Base-by-base conservation (phyloP, 2,888 invertebrate species). In the Standfussiana lucernea region DNA sequence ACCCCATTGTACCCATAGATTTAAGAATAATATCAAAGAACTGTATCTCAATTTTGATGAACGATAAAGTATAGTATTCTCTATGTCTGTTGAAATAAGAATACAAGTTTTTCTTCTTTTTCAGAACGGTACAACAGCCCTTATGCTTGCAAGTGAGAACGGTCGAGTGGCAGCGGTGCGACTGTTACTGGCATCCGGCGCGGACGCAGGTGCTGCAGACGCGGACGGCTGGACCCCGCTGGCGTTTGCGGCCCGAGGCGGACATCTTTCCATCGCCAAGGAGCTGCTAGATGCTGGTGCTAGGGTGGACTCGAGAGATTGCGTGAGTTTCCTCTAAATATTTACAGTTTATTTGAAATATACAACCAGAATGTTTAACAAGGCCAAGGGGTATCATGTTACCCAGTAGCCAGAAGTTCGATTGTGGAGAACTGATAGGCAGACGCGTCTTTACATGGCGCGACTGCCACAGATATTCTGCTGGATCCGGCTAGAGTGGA, bases 141-240 rank as follows among this genome's bases (percentile, higher is more conserved):
- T 99, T 92, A 99, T 99, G 97, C 97, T 98, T 91, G 99, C 99
- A 67, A 98, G 99, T 79, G 97, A 98, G 91, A 98, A 98, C 90
- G 99, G 99, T 47, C 98, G 98, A 90, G 96, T 97, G 75, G 97
- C 98, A 65, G 98, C 99, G 94, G 99, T 98, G 70, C 97, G 98
- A 72, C 97, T 98, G 91, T 97, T 99, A 82, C 97, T 99, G 86
- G 97, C 98, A 75, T 98, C 99, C 93, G 99, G 99, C 79, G 99
- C 99, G 50, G 99, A 99, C 96, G 98, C 99, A 32, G 98, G 99
- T 94, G 98, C 98, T 24, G 98, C 98, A 90, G 99, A 99, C 95
- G 97, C 98, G 90, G 99, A 99, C 93, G 98, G 98, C 89, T 99
- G 99, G 99, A 98, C 99, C 64, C 98, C 99, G 13, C 95, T 99